phyloP scores from a whole-genome alignment of 2,888 invertebrate species.

The Drosophila pullipes region DNA sequence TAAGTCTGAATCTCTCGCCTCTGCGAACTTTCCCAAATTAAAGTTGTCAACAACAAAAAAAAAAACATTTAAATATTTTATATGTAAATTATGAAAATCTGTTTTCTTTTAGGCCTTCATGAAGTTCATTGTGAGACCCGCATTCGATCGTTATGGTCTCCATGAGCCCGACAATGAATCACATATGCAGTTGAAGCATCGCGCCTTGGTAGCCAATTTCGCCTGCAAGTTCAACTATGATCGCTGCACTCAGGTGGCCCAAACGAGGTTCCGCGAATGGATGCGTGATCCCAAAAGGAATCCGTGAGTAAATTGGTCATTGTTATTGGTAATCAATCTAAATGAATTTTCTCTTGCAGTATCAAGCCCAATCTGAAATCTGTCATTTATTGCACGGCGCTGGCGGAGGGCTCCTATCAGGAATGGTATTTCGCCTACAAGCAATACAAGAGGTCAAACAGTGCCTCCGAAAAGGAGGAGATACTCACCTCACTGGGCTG shows the following conservation, averaged over 20 bases:
- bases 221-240: conserved; percentile 87
- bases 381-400: conserved; percentile 89
- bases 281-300: conserved; percentile 86
- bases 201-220: conserved; percentile 86
- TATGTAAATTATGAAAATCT: not conserved
- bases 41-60: no score
- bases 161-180: conserved; percentile 86
- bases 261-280: conserved; percentile 86
- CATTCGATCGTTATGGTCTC: conserved; percentile 86
- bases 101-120: conserved; percentile 82
- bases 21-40: no score
- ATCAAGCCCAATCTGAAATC: conserved; percentile 88
- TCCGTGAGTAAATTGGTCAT: conserved; percentile 84
- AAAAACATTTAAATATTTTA: no score
- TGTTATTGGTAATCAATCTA: not conserved
- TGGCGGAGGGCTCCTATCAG: conserved; percentile 87
- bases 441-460: conserved; percentile 84
- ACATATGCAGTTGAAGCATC: conserved; percentile 86
- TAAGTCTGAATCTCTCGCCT: conserved; percentile 68
- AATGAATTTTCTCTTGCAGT: conserved; percentile 75
- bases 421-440: conserved; percentile 90
- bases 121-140: conserved; percentile 84
- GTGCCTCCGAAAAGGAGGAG: conserved; percentile 88
- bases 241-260: conserved; percentile 86
- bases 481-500: conserved; percentile 87